A percentile compares a stretch with the other conserved stretches of the same genome.
Evolutionary conservation across 2,797 vertebrate species (phyloP).

Genomic region (Cossypha caffra): DNA sequence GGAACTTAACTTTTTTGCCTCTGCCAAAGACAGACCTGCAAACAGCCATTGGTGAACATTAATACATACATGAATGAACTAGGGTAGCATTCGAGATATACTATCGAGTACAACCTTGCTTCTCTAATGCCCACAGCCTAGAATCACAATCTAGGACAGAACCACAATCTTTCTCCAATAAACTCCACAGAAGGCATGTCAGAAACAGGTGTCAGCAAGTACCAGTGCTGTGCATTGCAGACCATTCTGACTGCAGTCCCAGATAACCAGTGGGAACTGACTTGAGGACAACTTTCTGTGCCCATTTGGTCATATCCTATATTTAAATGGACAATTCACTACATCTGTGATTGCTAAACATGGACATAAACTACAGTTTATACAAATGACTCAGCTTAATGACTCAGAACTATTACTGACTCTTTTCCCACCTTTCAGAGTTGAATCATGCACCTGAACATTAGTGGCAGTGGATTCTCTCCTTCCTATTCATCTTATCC

Average conservation of each 20-base stretch:
- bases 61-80: background rate
- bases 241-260: background rate
- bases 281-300: background rate
- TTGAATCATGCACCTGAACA: background rate
- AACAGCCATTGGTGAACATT: constrained; percentile 2
- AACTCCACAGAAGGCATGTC: background rate
- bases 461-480: background rate
- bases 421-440: background rate
- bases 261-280: background rate
- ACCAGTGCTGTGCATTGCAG: background rate
- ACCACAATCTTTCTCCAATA: background rate
- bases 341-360: background rate
- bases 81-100: background rate
- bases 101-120: background rate
- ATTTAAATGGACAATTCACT: background rate
- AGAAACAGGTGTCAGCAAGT: background rate
- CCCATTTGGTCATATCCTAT: background rate
- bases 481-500: background rate
- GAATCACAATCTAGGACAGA: background rate
- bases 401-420: background rate
- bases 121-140: background rate
- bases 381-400: background rate
- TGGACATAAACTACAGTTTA: background rate
- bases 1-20: constrained; percentile 85
- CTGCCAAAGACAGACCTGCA: constrained; percentile 85